These are phyloP conservation scores for Asobara japonica DNA, from an alignment of 1,140 invertebrate genomes.

Conservation along the genomic window DNA sequence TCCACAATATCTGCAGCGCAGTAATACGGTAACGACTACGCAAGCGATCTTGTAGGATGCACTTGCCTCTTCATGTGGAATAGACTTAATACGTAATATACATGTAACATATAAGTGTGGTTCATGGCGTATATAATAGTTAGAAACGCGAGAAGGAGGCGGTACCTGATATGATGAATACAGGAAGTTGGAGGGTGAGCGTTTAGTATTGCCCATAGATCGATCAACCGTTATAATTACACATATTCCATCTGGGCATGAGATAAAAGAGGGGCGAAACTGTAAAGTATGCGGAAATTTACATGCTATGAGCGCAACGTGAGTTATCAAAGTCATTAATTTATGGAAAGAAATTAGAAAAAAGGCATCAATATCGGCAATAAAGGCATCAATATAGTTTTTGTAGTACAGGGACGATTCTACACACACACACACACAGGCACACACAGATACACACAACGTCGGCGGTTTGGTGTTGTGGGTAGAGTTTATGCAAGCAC, in stretches of 20 bases:
- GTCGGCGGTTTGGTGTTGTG: too few relatives aligned
- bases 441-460: too few relatives aligned
- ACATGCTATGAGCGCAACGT: not conserved
- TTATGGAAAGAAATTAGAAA: not conserved
- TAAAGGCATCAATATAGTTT: too few relatives aligned
- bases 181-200: slow-evolving; percentile 25
- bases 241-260: not conserved
- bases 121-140: not conserved
- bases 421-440: too few relatives aligned
- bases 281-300: not conserved
- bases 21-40: not conserved
- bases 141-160: slow-evolving; percentile 15
- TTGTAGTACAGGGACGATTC: too few relatives aligned
- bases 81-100: not conserved
- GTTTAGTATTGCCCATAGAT: slow-evolving; percentile 28
- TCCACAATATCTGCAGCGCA: slow-evolving; percentile 15
- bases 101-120: slow-evolving; percentile 17
- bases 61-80: not conserved
- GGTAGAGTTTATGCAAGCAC: too few relatives aligned
- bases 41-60: not conserved
- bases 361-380: too few relatives aligned
- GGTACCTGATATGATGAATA: slow-evolving; percentile 20
- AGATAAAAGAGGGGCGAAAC: slow-evolving; percentile 8
- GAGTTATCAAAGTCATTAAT: not conserved
- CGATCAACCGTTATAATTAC: slow-evolving; percentile 38